phyloP scores from a whole-genome alignment of 1,140 invertebrate species.

The Neodiprion pinetum region DNA sequence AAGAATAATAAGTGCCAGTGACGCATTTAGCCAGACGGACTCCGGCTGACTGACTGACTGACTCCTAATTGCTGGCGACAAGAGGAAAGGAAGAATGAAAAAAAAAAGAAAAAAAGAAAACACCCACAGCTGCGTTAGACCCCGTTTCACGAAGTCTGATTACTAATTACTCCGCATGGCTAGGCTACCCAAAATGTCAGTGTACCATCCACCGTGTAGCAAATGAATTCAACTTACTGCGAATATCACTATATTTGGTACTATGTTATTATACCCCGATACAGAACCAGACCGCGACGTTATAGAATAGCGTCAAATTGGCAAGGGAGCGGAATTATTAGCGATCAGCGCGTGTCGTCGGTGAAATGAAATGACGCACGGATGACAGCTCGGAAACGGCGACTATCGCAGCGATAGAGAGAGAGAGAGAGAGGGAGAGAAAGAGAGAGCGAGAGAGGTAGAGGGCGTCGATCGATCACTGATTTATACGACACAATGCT shows the following conservation, averaged over 20 bases:
- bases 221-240: too few relatives aligned
- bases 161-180: background rate
- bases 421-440: too few relatives aligned
- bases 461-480: background rate
- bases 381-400: background rate
- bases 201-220: too few relatives aligned
- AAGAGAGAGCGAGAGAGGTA: too few relatives aligned
- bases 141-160: background rate
- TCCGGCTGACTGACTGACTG: background rate
- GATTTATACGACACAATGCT: conserved; percentile 4
- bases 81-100: background rate
- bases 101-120: background rate
- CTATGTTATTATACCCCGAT: too few relatives aligned
- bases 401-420: background rate
- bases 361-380: background rate
- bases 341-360: background rate
- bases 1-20: conserved; percentile 7
- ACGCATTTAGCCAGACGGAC: conserved; percentile 8
- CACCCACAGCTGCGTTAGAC: background rate
- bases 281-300: too few relatives aligned
- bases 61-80: conserved; percentile 11
- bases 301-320: background rate
- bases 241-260: too few relatives aligned
- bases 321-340: background rate
- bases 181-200: too few relatives aligned